A percentile compares a stretch with the other conserved stretches of the same genome.
Evolutionary conservation across 2,888 invertebrate genomes (phyloP).

Genomic region (Diaperis boleti): DNA sequence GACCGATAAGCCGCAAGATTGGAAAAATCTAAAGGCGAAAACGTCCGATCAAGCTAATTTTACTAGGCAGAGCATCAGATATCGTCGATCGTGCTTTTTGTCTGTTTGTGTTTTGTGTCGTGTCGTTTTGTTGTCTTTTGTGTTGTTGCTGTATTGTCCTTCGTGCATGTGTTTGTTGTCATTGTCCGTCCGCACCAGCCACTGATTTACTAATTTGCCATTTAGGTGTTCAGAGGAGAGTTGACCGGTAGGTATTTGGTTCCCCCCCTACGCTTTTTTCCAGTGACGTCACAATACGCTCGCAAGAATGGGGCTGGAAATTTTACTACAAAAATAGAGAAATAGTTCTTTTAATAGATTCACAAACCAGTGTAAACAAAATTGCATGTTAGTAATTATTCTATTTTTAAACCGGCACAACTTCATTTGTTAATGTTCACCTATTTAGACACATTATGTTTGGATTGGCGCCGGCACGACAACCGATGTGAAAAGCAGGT

Average conservation of each 20-base stretch:
- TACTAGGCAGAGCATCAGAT: conserved; percentile 7
- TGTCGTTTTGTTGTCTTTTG: conserved; percentile 26
- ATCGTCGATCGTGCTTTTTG: conserved; percentile 15
- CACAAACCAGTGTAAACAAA: too few relatives aligned
- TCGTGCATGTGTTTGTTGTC: conserved; percentile 30
- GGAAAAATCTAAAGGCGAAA: conserved; percentile 31
- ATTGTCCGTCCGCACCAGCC: conserved; percentile 13
- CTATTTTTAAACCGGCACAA: too few relatives aligned
- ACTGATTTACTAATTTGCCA: neutral
- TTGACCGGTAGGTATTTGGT: conserved; percentile 19
- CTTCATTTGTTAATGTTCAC: too few relatives aligned
- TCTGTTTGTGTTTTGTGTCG: conserved; percentile 24
- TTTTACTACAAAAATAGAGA: too few relatives aligned
- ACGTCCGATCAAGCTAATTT: conserved; percentile 29
- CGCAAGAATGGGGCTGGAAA: too few relatives aligned
- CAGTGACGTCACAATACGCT: too few relatives aligned
- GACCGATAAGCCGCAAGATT: conserved; percentile 24
- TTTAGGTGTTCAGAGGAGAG: neutral
- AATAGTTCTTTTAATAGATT: too few relatives aligned
- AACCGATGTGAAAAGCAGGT: too few relatives aligned
- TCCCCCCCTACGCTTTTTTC: too few relatives aligned
- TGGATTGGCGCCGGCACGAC: too few relatives aligned
- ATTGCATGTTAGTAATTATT: too few relatives aligned
- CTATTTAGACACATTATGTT: too few relatives aligned
- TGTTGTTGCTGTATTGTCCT: conserved; percentile 30